These are phyloP conservation scores for Megalurothrips usitatus DNA, from an alignment of 2,888 invertebrate genomes.

Conservation along the genomic window DNA sequence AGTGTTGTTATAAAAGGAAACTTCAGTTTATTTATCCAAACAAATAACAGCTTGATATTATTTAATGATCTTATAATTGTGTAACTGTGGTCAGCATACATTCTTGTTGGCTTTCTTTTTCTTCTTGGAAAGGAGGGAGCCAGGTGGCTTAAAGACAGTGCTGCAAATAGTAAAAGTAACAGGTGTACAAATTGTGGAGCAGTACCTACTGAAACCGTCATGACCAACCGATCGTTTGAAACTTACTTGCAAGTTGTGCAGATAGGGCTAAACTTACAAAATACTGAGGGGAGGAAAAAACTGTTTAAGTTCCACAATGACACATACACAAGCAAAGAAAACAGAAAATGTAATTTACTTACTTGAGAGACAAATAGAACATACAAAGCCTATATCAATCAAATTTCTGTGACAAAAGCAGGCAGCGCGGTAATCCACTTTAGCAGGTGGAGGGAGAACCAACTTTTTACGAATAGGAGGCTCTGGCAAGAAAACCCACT, in stretches of 20 bases:
- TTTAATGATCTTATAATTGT: background rate
- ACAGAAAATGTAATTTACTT: slow-evolving; percentile 44
- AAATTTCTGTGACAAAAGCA: slow-evolving; percentile 96
- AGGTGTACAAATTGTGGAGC: background rate
- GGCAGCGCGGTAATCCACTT: slow-evolving; percentile 94
- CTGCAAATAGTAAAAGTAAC: slow-evolving; percentile 52
- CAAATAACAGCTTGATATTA: background rate
- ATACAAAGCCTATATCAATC: slow-evolving; percentile 94
- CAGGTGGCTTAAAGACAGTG: slow-evolving; percentile 86
- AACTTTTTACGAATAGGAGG: slow-evolving; percentile 72
- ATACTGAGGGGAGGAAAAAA: slow-evolving; percentile 58
- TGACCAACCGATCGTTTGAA: slow-evolving; percentile 26
- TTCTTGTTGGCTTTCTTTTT: slow-evolving; percentile 67
- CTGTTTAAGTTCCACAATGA: slow-evolving; percentile 13
- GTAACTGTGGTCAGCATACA: background rate
- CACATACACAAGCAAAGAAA: slow-evolving; percentile 29
- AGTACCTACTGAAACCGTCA: slow-evolving; percentile 26
- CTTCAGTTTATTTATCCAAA: too few species aligned
- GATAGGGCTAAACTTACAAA: slow-evolving; percentile 95
- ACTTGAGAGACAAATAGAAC: slow-evolving; percentile 95
- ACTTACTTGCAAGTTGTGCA: slow-evolving; percentile 97
- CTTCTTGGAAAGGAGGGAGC: slow-evolving; percentile 71
- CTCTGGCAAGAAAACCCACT: slow-evolving; percentile 93
- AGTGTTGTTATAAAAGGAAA: too few species aligned
- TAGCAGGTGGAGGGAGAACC: slow-evolving; percentile 80